phyloP scores from a whole-genome alignment of 2,113 vertebrate genomes.

The Grantiella picta region DNA sequence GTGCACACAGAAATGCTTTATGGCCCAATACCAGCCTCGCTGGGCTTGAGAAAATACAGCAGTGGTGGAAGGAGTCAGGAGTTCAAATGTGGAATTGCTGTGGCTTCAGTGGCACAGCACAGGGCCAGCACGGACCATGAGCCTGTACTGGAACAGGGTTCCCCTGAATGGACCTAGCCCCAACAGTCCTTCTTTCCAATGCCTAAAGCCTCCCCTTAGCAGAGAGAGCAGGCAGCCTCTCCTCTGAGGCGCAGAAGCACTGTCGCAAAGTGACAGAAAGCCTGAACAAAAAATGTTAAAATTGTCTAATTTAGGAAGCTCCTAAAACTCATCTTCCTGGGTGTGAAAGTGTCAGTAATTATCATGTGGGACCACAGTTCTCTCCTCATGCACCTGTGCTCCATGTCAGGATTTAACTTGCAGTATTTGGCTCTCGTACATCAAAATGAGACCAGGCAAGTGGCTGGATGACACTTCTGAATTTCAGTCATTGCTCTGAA shows the following conservation, averaged over 20 bases:
- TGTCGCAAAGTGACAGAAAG: neutral
- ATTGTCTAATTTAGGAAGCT: neutral
- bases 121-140: fast-evolving
- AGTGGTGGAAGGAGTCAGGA: neutral
- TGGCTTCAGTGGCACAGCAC: neutral
- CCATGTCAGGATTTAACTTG: fast-evolving
- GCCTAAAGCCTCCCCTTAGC: fast-evolving
- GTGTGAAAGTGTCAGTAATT: neutral
- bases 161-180: neutral
- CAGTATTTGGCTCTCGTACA: fast-evolving
- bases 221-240: neutral
- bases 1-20: neutral
- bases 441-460: neutral
- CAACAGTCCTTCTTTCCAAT: fast-evolving
- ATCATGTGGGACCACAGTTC: neutral
- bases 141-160: neutral
- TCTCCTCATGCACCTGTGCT: too few species aligned
- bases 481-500: fast-evolving
- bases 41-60: neutral
- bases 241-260: neutral
- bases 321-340: neutral
- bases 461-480: neutral
- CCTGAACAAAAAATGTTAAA: too few species aligned
- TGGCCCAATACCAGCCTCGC: fast-evolving
- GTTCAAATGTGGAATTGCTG: neutral